Evolutionary conservation across 2,113 vertebrate species (phyloP).

Genomic region (Hyperoodon ampullatus): DNA sequence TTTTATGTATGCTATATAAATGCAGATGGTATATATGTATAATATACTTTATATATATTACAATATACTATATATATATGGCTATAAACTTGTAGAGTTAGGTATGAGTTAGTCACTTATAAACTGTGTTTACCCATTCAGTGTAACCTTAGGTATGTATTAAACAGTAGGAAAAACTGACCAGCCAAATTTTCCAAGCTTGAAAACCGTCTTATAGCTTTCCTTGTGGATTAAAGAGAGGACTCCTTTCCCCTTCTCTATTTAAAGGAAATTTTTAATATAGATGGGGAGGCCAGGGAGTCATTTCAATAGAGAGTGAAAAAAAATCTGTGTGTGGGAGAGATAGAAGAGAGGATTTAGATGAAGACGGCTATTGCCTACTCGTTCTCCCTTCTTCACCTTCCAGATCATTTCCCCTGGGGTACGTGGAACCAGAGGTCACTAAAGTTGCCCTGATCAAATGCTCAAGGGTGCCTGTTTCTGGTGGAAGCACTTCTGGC

Average conservation of each 20-base stretch:
- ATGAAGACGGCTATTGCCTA: background rate
- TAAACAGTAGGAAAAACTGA: conserved; percentile 89
- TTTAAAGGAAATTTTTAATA: conserved; percentile 72
- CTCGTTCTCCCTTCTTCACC: background rate
- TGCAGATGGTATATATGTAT: background rate
- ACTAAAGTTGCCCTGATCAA: background rate
- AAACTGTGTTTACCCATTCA: conserved; percentile 86
- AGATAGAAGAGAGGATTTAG: background rate
- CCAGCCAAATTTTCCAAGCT: conserved; percentile 82
- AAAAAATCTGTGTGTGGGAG: background rate
- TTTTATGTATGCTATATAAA: background rate
- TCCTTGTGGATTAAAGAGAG: conserved; percentile 81
- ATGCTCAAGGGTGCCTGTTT: background rate
- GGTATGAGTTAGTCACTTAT: conserved; percentile 86
- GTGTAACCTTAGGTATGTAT: conserved; percentile 83
- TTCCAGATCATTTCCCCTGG: background rate
- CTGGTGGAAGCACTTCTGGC: background rate
- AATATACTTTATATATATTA: background rate
- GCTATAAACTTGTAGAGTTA: conserved; percentile 80
- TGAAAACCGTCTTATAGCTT: conserved; percentile 81
- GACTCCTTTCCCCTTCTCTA: conserved; percentile 16
- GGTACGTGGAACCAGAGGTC: background rate
- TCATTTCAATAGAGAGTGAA: conserved; percentile 50
- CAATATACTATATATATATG: background rate
- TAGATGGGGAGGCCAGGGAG: background rate